phyloP scores from a whole-genome alignment of 2,113 vertebrate genomes.

The Thryonomys swinderianus region DNA sequence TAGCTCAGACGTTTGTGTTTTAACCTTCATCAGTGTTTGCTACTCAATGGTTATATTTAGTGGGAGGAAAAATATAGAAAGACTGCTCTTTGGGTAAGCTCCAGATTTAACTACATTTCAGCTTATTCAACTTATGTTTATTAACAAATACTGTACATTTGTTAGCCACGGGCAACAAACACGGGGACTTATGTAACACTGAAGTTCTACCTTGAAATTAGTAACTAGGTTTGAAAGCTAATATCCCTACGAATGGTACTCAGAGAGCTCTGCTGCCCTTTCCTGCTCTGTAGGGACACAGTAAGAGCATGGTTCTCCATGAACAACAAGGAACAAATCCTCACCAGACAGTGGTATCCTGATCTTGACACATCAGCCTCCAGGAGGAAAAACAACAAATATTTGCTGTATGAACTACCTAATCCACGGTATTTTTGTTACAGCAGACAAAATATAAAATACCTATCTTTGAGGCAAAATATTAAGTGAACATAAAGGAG shows the following conservation, averaged over 20 bases:
- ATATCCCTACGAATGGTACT: background rate
- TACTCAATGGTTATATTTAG: background rate
- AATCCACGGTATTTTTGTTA: background rate
- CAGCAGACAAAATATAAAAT: background rate
- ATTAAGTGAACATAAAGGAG: background rate
- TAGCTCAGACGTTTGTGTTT: background rate
- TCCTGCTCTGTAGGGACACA: background rate
- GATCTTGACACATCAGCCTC: background rate
- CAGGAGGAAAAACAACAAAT: background rate
- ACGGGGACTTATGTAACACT: background rate
- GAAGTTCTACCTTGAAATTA: background rate
- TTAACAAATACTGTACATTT: background rate
- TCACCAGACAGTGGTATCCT: background rate
- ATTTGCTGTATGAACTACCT: background rate
- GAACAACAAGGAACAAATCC: background rate
- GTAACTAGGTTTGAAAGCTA: background rate
- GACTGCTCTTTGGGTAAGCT: background rate
- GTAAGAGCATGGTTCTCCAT: background rate
- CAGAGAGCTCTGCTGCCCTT: background rate
- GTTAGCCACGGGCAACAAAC: background rate
- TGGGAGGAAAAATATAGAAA: background rate
- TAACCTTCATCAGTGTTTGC: background rate
- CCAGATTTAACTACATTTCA: slow-evolving; percentile 4
- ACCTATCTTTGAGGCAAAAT: background rate
- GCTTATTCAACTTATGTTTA: slow-evolving; percentile 7